A percentile compares a stretch with the other conserved stretches of the same genome.
Evolutionary conservation across 2,888 invertebrate species (phyloP).

Genomic region (Clanis bilineata): DNA sequence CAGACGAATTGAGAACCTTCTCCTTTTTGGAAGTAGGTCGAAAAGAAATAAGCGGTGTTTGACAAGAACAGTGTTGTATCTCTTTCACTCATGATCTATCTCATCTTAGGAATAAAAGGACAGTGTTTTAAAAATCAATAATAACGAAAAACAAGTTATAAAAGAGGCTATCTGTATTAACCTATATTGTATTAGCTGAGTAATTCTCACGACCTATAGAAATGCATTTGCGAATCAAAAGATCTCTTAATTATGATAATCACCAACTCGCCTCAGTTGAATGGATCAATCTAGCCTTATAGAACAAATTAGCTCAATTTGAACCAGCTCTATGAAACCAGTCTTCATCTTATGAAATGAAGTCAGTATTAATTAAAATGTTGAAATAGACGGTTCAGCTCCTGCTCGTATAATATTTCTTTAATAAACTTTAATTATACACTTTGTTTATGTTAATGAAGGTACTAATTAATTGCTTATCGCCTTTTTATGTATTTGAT

Average conservation of each 20-base stretch:
- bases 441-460: conserved; percentile 8
- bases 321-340: conserved; percentile 6
- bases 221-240: conserved; percentile 1
- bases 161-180: too few relatives aligned
- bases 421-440: conserved; percentile 15
- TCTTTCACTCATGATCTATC: too few relatives aligned
- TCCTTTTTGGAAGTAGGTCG: too few relatives aligned
- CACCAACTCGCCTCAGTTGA: conserved; percentile 6
- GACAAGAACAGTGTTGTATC: too few relatives aligned
- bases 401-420: conserved; percentile 14
- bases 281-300: conserved; percentile 17
- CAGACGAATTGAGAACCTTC: too few relatives aligned
- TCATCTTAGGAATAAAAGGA: too few relatives aligned
- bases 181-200: background rate
- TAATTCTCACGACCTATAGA: conserved; percentile 5
- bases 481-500: background rate
- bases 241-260: conserved; percentile 7
- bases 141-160: too few relatives aligned
- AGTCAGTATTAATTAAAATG: conserved; percentile 28
- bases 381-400: conserved; percentile 20
- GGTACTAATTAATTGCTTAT: background rate
- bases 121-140: too few relatives aligned
- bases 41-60: too few relatives aligned
- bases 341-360: conserved; percentile 19
- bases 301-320: conserved; percentile 16